Conservation (phyloP, 2,888 invertebrate species). For the Pycnomerus fuliginosus region DNA sequence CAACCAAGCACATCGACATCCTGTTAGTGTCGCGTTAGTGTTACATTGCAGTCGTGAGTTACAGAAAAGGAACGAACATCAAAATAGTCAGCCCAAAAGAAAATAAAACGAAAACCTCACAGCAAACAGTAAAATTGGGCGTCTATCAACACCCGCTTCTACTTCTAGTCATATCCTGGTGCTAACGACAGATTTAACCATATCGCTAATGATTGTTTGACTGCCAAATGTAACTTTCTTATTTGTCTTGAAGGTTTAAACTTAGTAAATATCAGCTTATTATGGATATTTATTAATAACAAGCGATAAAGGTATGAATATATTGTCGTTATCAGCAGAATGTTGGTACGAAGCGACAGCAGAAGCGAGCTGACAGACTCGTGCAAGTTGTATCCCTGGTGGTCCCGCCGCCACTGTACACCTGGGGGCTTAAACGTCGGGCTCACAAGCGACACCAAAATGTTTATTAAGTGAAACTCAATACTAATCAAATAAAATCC, state of each 20-base stretch:
- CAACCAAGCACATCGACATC: constrained; percentile 54
- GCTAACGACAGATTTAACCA: constrained; percentile 17
- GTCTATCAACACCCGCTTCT: constrained; percentile 29
- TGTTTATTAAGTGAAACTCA: constrained; percentile 45
- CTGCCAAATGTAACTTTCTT: no score
- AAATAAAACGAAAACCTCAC: constrained; percentile 53
- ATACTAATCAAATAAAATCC: constrained; percentile 49
- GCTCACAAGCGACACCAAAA: constrained; percentile 39
- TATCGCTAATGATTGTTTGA: constrained; percentile 13
- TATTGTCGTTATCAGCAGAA: constrained; percentile 20
- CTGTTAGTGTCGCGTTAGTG: constrained; percentile 54
- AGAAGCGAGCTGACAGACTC: constrained; percentile 34
- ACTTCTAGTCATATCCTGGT: neutral
- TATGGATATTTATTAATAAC: no score
- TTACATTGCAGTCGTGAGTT: constrained; percentile 55
- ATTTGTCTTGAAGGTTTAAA: no score
- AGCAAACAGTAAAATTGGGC: constrained; percentile 47
- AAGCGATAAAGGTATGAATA: constrained; percentile 21
- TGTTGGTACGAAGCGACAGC: constrained; percentile 17
- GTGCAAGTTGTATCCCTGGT: constrained; percentile 44
- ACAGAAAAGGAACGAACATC: constrained; percentile 51
- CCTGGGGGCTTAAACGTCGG: constrained; percentile 38
- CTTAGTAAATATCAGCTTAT: no score
- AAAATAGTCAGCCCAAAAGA: constrained; percentile 52
- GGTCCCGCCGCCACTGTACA: constrained; percentile 34